Conservation (phyloP, 2,797 vertebrate species). For the Acrossocheilus fasciatus region DNA sequence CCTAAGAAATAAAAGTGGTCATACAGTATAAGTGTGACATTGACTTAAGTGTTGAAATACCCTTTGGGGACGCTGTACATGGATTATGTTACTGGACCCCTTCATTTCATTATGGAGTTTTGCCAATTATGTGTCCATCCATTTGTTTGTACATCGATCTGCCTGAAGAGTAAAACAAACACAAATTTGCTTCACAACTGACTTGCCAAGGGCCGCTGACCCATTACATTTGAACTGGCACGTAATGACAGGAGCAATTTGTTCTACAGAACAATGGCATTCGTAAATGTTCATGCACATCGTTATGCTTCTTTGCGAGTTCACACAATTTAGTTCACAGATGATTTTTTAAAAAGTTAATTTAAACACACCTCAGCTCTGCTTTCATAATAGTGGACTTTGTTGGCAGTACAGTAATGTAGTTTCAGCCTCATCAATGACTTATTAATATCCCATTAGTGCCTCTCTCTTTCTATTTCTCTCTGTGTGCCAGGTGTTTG, state of each 20-base stretch:
- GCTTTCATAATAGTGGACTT: background rate
- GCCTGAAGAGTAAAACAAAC: constrained; percentile 1
- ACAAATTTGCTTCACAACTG: background rate
- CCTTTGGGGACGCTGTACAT: background rate
- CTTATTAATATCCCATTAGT: constrained; percentile 43
- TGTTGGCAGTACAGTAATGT: background rate
- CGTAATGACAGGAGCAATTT: background rate
- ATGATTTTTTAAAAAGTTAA: background rate
- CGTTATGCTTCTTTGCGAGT: background rate
- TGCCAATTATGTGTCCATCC: background rate
- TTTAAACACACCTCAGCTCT: background rate
- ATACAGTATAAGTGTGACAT: background rate
- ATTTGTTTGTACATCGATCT: background rate
- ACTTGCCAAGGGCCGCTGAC: background rate
- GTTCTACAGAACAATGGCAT: background rate
- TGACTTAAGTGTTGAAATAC: background rate
- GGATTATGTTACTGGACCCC: background rate
- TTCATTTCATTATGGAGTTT: background rate
- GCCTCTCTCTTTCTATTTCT: constrained; percentile 16
- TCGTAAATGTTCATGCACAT: background rate
- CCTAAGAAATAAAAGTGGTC: background rate
- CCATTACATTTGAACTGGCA: background rate
- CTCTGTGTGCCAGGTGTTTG: constrained; percentile 10
- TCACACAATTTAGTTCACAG: background rate
- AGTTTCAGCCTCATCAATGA: constrained; percentile 15